These are phyloP conservation scores for Camponotus fellah DNA, from an alignment of 2,888 invertebrate genomes.

Conservation along the genomic window DNA sequence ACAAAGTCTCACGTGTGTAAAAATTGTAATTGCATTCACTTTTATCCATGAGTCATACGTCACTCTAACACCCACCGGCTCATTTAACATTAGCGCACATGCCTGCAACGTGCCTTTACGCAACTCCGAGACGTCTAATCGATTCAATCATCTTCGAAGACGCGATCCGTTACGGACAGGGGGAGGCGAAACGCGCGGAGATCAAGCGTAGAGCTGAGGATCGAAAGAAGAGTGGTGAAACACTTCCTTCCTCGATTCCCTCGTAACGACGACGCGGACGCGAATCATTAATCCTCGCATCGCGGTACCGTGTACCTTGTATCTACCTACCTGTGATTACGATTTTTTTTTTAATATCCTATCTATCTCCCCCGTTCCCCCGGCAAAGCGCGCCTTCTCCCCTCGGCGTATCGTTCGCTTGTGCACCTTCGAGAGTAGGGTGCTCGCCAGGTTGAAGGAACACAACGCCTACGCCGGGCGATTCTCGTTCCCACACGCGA, in stretches of 20 bases:
- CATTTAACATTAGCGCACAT: conserved; percentile 36
- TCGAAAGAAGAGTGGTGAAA: conserved; percentile 73
- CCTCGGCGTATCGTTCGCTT: conserved; percentile 28
- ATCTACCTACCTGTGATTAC: conserved; percentile 78
- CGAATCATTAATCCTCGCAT: conserved; percentile 80
- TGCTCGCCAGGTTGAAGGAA: conserved; percentile 67
- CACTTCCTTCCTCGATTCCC: conserved; percentile 75
- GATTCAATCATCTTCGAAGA: conserved; percentile 40
- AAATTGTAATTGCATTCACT: conserved; percentile 20
- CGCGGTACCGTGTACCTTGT: conserved; percentile 73
- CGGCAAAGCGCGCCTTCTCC: conserved; percentile 24
- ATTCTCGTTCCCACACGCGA: conserved; percentile 76
- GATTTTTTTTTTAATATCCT: conserved; percentile 62
- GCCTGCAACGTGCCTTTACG: conserved; percentile 31
- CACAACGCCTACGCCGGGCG: conserved; percentile 75
- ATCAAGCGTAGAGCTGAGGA: conserved; percentile 50
- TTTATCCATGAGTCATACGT: conserved; percentile 15
- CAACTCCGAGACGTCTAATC: conserved; percentile 37
- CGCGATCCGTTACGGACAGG: conserved; percentile 39
- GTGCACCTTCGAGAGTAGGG: conserved; percentile 45
- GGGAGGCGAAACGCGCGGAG: conserved; percentile 45
- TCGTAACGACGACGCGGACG: conserved; percentile 77
- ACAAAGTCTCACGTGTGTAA: neutral
- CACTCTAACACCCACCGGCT: conserved; percentile 17
- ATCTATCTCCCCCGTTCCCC: conserved; percentile 43